phyloP scores from a whole-genome alignment of 2,797 vertebrate species.

The Gobio occitaniae region DNA sequence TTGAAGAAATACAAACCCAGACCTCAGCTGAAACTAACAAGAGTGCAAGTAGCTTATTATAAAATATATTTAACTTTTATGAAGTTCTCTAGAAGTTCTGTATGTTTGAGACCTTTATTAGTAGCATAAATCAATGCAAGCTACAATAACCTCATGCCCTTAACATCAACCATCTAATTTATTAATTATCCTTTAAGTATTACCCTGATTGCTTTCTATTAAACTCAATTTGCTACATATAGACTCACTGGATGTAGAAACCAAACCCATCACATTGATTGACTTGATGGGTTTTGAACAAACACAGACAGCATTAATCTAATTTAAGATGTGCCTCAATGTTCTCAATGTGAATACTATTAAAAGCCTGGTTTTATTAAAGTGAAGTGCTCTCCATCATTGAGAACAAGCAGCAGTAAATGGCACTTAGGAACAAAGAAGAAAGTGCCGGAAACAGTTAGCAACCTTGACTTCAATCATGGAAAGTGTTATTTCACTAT shows the following conservation, averaged over 20 bases:
- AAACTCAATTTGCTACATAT: slow-evolving; percentile 16
- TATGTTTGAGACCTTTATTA: not conserved
- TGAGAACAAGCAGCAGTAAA: slow-evolving; percentile 35
- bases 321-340: slow-evolving; percentile 17
- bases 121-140: slow-evolving; percentile 2
- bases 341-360: slow-evolving; percentile 10
- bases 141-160: not conserved
- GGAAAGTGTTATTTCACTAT: slow-evolving; percentile 21
- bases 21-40: not conserved
- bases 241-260: not conserved
- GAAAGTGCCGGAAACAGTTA: slow-evolving; percentile 9
- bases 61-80: not conserved
- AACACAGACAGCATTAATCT: slow-evolving; percentile 18
- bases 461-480: slow-evolving; percentile 42
- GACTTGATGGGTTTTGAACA: not conserved
- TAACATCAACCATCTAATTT: not conserved
- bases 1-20: slow-evolving; percentile 1
- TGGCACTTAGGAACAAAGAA: slow-evolving; percentile 33
- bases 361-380: slow-evolving; percentile 41
- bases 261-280: slow-evolving; percentile 25
- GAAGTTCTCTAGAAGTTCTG: not conserved
- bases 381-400: slow-evolving; percentile 22
- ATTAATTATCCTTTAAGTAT: slow-evolving; percentile 3
- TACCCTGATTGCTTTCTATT: slow-evolving; percentile 3
- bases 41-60: not conserved